phyloP scores from a whole-genome alignment of 2,113 vertebrate species.

The Catharus fuscescens region DNA sequence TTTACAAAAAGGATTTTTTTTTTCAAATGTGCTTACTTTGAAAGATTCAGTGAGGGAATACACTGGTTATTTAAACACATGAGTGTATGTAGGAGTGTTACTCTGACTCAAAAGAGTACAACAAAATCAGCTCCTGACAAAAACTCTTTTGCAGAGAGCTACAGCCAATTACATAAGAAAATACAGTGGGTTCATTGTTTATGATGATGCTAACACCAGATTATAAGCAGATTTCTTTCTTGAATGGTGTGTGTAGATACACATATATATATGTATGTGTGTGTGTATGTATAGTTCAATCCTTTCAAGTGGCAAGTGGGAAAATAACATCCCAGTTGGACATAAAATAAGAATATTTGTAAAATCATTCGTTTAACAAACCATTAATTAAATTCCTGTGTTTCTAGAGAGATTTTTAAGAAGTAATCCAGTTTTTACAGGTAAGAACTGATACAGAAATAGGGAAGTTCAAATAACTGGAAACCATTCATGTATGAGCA shows the following conservation, averaged over 20 bases:
- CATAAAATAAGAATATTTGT: neutral
- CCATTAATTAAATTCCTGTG: neutral
- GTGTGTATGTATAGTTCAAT: neutral
- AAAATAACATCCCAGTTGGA: neutral
- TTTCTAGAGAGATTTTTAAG: neutral
- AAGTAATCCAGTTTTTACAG: neutral
- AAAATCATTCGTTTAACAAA: neutral
- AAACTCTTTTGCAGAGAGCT: neutral
- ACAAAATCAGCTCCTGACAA: neutral
- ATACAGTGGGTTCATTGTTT: neutral
- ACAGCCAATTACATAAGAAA: neutral
- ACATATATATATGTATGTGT: too few relatives aligned
- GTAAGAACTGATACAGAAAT: neutral
- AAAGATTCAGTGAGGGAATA: neutral
- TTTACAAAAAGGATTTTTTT: neutral
- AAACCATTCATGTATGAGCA: neutral
- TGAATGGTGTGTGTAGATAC: neutral
- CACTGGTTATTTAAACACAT: neutral
- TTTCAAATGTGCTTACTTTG: neutral
- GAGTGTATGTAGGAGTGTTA: neutral
- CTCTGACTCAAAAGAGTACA: neutral
- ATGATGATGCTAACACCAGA: neutral
- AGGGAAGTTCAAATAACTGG: neutral
- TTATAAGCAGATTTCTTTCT: neutral
- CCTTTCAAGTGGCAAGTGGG: neutral